Percentiles rank a stretch among this genome's conserved stretches.
These are phyloP conservation scores for Anthopleura xanthogrammica DNA, from an alignment of 92 coral and sea anemone genomes.

Conservation along the genomic window DNA sequence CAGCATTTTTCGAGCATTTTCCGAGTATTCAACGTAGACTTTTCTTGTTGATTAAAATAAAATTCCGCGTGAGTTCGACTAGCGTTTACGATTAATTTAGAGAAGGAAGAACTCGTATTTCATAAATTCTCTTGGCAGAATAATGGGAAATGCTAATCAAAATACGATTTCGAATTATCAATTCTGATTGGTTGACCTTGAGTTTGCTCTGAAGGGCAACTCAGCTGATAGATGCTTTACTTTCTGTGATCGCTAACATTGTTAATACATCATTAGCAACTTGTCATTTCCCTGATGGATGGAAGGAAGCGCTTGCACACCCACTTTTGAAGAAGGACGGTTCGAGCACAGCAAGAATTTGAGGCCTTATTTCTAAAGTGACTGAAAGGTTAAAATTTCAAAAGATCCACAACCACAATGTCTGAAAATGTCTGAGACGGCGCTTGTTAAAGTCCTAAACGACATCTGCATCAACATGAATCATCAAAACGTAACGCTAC, in stretches of 20 bases:
- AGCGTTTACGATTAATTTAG: no score
- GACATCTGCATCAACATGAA: constrained; percentile 41
- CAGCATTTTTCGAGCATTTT: no score
- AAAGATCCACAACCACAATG: constrained; percentile 30
- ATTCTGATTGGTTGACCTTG: no score
- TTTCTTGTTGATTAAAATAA: no score
- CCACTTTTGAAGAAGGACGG: constrained; percentile 31
- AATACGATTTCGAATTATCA: no score
- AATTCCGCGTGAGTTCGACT: no score
- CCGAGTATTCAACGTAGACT: no score
- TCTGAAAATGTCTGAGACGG: constrained; percentile 21
- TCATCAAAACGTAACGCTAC: constrained; percentile 28
- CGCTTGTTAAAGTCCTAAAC: constrained; percentile 26
- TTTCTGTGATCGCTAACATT: constrained; percentile 27
- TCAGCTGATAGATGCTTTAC: neutral
- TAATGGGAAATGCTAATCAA: no score
- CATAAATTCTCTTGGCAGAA: no score
- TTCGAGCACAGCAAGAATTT: constrained; percentile 23
- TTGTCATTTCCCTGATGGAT: constrained; percentile 33
- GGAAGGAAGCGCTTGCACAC: constrained; percentile 33
- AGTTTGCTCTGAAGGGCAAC: no score
- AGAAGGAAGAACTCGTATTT: no score
- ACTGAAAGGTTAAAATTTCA: constrained; percentile 34
- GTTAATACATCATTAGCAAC: constrained; percentile 34
- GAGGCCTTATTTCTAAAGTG: constrained; percentile 38